phyloP scores from a whole-genome alignment of 2,888 invertebrate genomes.

The Belgica antarctica region DNA sequence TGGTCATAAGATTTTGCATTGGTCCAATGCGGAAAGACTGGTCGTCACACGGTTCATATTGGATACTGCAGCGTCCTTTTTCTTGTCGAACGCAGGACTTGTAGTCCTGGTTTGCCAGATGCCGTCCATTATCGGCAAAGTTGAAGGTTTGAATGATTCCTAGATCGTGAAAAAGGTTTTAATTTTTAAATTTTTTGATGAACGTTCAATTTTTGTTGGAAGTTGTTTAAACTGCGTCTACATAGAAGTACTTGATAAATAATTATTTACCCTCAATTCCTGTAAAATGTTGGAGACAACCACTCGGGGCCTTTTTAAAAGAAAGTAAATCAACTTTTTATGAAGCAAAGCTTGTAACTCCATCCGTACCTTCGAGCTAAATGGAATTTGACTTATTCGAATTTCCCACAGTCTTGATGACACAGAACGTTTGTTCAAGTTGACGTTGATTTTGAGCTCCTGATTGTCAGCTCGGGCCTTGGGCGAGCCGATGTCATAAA shows the following conservation, averaged over 20 bases:
- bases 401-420: conserved; percentile 76
- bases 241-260: not conserved
- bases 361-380: conserved; percentile 72
- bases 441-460: conserved; percentile 54
- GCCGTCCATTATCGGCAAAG: conserved; percentile 77
- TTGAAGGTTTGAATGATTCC: conserved; percentile 73
- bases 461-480: conserved; percentile 43
- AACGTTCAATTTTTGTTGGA: too few relatives aligned
- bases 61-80: conserved; percentile 68
- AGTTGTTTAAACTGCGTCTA: too few relatives aligned
- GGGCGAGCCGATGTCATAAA: conserved; percentile 51
- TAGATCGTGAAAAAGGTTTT: conserved; percentile 46
- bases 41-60: conserved; percentile 72
- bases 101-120: conserved; percentile 76
- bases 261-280: conserved; percentile 55
- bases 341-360: too few relatives aligned
- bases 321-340: too few relatives aligned
- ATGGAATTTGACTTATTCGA: conserved; percentile 71
- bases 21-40: conserved; percentile 73
- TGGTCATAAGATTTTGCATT: not conserved
- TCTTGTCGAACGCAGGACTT: conserved; percentile 72
- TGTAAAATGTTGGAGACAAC: conserved; percentile 73
- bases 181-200: too few relatives aligned
- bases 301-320: conserved; percentile 73
- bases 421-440: conserved; percentile 62